Percentiles rank a stretch among this genome's conserved stretches.
Evolutionary conservation across 2,113 vertebrate genomes (phyloP).

Genomic region (Dunckerocampus dactyliophorus): DNA sequence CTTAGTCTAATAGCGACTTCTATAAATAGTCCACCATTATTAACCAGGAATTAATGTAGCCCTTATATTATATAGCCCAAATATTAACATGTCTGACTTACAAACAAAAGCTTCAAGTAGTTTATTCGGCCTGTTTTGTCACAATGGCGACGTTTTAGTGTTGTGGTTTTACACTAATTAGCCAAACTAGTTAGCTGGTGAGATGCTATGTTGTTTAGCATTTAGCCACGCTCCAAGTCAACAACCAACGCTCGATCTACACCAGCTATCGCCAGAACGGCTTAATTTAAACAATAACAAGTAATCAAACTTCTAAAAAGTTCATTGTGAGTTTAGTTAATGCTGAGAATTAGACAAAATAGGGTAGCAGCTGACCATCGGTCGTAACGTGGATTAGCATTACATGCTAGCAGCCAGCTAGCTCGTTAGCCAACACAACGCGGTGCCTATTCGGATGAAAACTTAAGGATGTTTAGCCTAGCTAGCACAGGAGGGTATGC

Average conservation of each 20-base stretch:
- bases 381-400: constrained; percentile 24
- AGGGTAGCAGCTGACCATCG: background rate
- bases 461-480: background rate
- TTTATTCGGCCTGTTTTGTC: no score
- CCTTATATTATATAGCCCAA: background rate
- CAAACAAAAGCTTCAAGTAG: no score
- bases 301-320: no score
- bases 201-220: no score
- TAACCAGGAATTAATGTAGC: background rate
- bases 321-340: background rate
- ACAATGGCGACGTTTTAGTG: no score
- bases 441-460: no score
- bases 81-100: background rate
- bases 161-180: no score
- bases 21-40: background rate
- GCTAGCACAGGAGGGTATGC: background rate
- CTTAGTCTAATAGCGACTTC: background rate
- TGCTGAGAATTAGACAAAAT: background rate
- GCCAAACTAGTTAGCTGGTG: no score
- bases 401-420: constrained; percentile 16
- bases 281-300: no score
- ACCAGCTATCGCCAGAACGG: no score
- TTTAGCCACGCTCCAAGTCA: no score
- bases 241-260: no score
- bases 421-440: constrained; percentile 6